Evolutionary conservation across 1,140 invertebrate genomes (phyloP), one percentile per base, ranked within the genome.

Genomic region (Drosophila gunungcola): DNA sequence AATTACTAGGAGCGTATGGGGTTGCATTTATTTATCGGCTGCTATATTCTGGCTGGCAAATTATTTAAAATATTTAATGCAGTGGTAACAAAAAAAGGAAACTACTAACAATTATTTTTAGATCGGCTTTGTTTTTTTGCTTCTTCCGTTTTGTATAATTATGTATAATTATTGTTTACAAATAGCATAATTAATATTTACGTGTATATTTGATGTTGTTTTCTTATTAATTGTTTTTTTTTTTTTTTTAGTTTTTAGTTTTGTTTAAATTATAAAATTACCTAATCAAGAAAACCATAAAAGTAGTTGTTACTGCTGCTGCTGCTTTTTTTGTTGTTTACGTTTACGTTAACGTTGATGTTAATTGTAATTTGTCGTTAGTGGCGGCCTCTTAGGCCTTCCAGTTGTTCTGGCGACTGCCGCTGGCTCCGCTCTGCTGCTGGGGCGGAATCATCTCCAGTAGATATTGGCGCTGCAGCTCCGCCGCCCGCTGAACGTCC

Each of bases 401-500:
- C 91, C 91, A 92, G 58, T 92, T 92, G 60, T 92, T 92, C 63
- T 92, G 91, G 60, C 91, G 91, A 86, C 85, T 92, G 25, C 82
- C 91, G 51, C 89, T 89, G 34, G 89, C 73, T 45, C 88, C 90
- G 41, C 91, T 91, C 16, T 83, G 86, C 63, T 92, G 91, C 58
- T 91, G 94, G 11, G 97, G 97, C n/a, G 97, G 97, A 80, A 99
- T 98, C 97, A 99, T 98, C 92, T 99, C 98, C 29, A 99, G 94
- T 72, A 99, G 94, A 94, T 98, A 99, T 93, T 99, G 98, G 48
- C 98, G 95, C 93, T 99, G 98, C 45, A 98, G 93, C 91, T 99
- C 98, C 12, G 96, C 96, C 49, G 96, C 96, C 80, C 96, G 94
- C 91, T 97, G 96, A 78, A 97, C 93, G 63, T 97, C 96, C 0